Percentiles rank a stretch among this genome's conserved stretches.
Conservation (phyloP, 2,888 invertebrate species). For the Zygothrica quintamaculata region DNA sequence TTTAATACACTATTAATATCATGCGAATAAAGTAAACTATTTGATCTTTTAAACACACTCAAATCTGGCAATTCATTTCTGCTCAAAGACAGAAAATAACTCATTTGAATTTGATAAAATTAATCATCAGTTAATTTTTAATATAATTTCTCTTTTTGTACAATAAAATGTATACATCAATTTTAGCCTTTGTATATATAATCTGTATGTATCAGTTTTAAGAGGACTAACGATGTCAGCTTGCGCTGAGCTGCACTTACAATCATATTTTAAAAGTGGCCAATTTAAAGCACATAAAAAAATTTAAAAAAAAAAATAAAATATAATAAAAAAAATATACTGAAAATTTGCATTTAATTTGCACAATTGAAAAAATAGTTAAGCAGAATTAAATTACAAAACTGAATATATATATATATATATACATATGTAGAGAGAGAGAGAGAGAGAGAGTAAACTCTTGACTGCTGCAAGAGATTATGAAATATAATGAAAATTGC, state of each 20-base stretch:
- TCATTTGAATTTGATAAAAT: background rate
- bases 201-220: slow-evolving; percentile 47
- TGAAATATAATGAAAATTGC: slow-evolving; percentile 64
- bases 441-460: slow-evolving; percentile 3
- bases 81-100: background rate
- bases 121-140: slow-evolving; percentile 16
- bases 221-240: slow-evolving; percentile 52
- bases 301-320: slow-evolving; percentile 22
- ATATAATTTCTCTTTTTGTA: slow-evolving; percentile 19
- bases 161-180: too few relatives aligned
- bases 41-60: too few relatives aligned
- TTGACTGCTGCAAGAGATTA: slow-evolving; percentile 46
- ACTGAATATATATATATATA: slow-evolving; percentile 3
- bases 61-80: background rate
- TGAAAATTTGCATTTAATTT: slow-evolving; percentile 62
- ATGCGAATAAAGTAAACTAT: too few relatives aligned
- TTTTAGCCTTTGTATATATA: slow-evolving; percentile 28
- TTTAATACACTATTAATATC: too few relatives aligned
- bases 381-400: slow-evolving; percentile 36
- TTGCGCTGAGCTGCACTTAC: slow-evolving; percentile 62
- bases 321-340: slow-evolving; percentile 11
- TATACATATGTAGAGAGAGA: background rate
- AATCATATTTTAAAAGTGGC: slow-evolving; percentile 46
- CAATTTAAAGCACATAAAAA: background rate
- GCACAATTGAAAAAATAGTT: slow-evolving; percentile 37